phyloP scores from a whole-genome alignment of 2,888 invertebrate genomes.

The Caenorhabditis sinica region DNA sequence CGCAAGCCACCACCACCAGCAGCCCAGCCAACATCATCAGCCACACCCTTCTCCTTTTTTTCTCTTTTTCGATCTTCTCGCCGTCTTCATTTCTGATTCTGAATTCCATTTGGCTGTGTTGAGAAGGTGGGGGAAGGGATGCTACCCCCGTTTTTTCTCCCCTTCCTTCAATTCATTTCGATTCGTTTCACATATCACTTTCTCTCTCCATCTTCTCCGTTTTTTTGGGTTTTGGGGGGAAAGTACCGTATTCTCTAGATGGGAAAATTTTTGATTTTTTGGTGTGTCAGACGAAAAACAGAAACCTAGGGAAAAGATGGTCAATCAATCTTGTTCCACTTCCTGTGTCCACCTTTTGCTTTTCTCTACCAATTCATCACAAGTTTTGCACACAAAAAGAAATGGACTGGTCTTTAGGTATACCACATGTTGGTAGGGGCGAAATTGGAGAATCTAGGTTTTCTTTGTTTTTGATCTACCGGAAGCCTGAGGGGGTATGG shows the following conservation, averaged over 20 bases:
- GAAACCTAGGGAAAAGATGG: not conserved
- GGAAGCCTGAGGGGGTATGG: not conserved
- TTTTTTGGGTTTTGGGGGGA: not conserved
- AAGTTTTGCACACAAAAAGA: constrained; percentile 2
- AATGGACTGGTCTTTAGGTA: constrained; percentile 30
- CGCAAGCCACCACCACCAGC: not conserved
- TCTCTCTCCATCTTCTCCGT: constrained; percentile 5
- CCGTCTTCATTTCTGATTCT: constrained; percentile 16
- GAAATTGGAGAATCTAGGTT: too few relatives aligned
- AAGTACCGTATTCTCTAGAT: not conserved
- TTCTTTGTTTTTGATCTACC: not conserved
- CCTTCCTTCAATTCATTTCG: constrained; percentile 37
- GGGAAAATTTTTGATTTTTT: not conserved
- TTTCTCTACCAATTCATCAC: constrained; percentile 17
- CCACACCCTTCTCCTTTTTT: constrained; percentile 36
- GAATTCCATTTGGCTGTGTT: constrained; percentile 12
- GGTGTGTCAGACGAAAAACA: not conserved
- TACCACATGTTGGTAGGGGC: constrained; percentile 25
- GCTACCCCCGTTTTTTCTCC: not conserved
- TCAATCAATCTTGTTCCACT: constrained; percentile 59
- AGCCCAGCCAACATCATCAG: constrained; percentile 10
- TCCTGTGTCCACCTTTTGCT: constrained; percentile 37
- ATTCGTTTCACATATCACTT: constrained; percentile 47
- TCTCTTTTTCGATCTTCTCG: not conserved
- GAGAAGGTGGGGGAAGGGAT: not conserved